Evolutionary conservation across 1,140 invertebrate species (phyloP), one percentile per base, ranked within the genome.

Genomic region (Atta texana): DNA sequence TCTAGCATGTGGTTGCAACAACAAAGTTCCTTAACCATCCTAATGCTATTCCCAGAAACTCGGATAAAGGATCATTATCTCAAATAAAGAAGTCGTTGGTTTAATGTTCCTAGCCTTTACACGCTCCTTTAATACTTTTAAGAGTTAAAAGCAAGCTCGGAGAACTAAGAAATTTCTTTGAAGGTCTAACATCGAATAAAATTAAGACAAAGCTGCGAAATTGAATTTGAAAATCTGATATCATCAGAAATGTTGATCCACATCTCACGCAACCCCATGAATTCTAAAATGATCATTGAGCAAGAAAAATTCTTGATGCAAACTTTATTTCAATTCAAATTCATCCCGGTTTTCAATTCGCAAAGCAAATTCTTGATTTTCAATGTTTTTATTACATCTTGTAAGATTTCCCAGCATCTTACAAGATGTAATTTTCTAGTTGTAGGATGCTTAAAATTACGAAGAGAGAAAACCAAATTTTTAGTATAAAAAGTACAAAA

Each of bases 211-310:
- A 85, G n/a, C 59, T 63, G 61, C 57, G n/a, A 59, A 89, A 86
- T 86, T 82, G 64, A 86, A 76, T 81, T 71, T 85, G 14, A 81
- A 81, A n/a, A n/a, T n/a, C n/a, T 18, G 51, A 71, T 16, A 8
- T 69, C n/a, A 53, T 68, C 31, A 39, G 34, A 81, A 81, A 81
- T 44, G 51, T 71, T 81, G 49, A 44, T 16, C n/a, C 28, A 69
- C 31, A 69, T 39, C 31, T 69, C 63, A 55, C 21, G 51, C 34
- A 57, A 28, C 5, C 51, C 16, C 34, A 71, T 81, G 34, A 81
- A 81, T 81, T 71, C 39, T 44, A 71, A 44, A 81, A 81, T 6
- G 34, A 71, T 57, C 51, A 57, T 71, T 21, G 51, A 71, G 16
- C 51, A 21, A 57, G 21, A 57, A 57, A 55, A 71, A 49, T 81